A percentile compares a stretch with the other conserved stretches of the same genome.
Evolutionary conservation across 2,113 vertebrate genomes (phyloP).

Genomic region (Lonchura striata): DNA sequence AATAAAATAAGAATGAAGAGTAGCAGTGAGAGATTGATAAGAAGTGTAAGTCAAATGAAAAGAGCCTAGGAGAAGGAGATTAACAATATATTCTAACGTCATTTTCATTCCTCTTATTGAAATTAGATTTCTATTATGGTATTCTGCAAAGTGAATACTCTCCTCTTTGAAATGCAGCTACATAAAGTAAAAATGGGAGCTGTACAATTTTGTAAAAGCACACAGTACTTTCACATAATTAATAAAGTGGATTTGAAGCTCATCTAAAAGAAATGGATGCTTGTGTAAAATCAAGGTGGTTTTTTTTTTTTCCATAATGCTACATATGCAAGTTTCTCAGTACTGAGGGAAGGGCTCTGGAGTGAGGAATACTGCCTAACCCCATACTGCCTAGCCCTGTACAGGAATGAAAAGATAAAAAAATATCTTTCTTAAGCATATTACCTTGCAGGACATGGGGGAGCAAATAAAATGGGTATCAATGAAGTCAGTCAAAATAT

Average conservation of each 20-base stretch:
- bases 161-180: not conserved
- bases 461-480: not conserved
- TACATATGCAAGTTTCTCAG: not conserved
- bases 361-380: not conserved
- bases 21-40: constrained; percentile 15
- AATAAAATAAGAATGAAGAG: constrained; percentile 3
- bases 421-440: not conserved
- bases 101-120: constrained; percentile 19
- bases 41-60: not conserved
- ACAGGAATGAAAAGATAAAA: not conserved
- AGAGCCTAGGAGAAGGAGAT: not conserved
- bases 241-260: not conserved
- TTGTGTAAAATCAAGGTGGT: not conserved
- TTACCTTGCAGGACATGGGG: not conserved
- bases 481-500: not conserved
- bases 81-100: not conserved
- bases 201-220: not conserved
- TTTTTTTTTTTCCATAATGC: not conserved
- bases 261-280: not conserved
- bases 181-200: not conserved
- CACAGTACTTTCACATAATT: not conserved
- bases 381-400: not conserved
- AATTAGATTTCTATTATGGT: not conserved
- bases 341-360: not conserved
- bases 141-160: not conserved